Base-by-base conservation (phyloP, 2,113 vertebrate genomes). In the Calcarius ornatus region DNA sequence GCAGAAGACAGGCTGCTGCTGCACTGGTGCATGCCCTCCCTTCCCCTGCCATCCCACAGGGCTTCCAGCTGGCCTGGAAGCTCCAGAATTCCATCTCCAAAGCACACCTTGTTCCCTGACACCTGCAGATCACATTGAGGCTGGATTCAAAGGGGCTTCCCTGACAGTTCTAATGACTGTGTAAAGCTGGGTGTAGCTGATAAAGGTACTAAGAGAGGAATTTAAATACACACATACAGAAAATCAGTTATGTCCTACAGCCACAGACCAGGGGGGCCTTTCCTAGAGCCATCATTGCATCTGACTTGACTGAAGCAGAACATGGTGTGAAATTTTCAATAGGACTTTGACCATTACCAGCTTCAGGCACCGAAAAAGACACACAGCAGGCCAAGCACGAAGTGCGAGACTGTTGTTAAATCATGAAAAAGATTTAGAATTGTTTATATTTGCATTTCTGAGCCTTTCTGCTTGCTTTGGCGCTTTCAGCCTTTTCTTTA, bases 31-130 rank as follows among this genome's bases (percentile, higher is more conserved):
- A 61, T 3, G 11, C 28, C 19, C 38, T 72, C 30, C 63, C 57
- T 25, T 54, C 9, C 33, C n/a, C 15, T 35, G 71, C 30, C 27
- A 50, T 3, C 22, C 47, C 1, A 1, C 0, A 5, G 15, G 15
- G 51, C 61, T 48, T 70, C 75, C 37, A 75, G 24, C n/a, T 31
- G 25, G 28, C 53, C 57, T 42, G 31, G 80, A 54, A 91, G 33
- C 40, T 76, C 53, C 61, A 31, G 12, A 77, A 40, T 24, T 56
- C 28, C 2, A 4, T 13, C 25, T 66, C 60, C 51, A 72, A 63
- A 54, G 4, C n/a, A 68, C 28, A 61, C 10, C 11, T 43, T 76
- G 42, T 6, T 61, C 42, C 37, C 8, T 8, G 22, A 59, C 64
- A 81, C 27, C 31, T 13, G 4, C 40, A 80, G 42, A 68, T 68